A percentile compares a stretch with the other conserved stretches of the same genome.
Conservation (phyloP, 2,797 vertebrate species). For the Diceros bicornis region DNA sequence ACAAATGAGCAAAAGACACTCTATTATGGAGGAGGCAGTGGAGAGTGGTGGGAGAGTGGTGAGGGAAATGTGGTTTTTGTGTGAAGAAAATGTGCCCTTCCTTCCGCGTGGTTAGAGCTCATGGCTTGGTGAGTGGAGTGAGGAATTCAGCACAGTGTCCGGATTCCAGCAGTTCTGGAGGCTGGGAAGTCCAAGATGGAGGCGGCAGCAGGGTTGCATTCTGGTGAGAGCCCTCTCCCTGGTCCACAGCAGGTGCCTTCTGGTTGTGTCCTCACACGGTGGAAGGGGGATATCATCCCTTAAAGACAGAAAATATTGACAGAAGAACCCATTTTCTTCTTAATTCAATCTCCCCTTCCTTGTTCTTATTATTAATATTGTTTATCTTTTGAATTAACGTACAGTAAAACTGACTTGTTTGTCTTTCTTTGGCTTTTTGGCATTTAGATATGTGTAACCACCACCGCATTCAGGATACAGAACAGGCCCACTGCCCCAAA, state of each 20-base stretch:
- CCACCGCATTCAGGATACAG: no score
- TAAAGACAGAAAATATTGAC: not conserved
- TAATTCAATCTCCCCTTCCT: not conserved
- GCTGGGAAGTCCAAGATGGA: not conserved
- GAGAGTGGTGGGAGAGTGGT: accelerated
- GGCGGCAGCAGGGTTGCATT: no score
- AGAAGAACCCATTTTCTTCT: not conserved
- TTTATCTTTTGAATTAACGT: not conserved
- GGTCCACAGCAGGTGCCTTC: not conserved
- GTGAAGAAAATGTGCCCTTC: not conserved
- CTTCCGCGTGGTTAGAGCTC: no score
- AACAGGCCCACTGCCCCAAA: not conserved
- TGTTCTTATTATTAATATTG: not conserved
- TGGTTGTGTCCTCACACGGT: not conserved
- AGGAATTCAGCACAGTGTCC: no score
- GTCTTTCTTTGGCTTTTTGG: not conserved
- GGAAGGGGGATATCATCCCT: not conserved
- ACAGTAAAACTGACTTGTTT: not conserved
- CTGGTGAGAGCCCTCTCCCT: no score
- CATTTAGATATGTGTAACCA: not conserved
- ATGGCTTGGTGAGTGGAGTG: no score
- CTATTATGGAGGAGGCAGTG: no score
- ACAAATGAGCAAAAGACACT: no score
- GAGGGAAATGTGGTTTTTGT: no score
- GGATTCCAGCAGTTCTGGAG: not conserved